Percentiles rank a stretch among this genome's conserved stretches.
These are phyloP conservation scores for Eucera pruinosa DNA, from an alignment of 2,888 invertebrate species.

Conservation along the genomic window DNA sequence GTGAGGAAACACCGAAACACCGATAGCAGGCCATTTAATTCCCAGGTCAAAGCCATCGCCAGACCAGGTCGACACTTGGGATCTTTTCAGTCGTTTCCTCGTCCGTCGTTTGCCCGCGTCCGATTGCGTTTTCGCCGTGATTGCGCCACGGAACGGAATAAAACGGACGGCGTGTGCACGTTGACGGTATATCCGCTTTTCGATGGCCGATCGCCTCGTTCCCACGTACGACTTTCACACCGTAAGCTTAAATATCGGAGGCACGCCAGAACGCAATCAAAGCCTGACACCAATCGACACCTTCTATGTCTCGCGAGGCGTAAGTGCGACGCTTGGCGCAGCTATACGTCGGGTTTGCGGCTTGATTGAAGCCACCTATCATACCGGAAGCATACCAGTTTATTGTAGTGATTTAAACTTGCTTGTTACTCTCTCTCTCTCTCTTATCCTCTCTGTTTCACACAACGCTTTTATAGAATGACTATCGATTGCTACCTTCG, in stretches of 20 bases:
- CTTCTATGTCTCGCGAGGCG: slow-evolving; percentile 1
- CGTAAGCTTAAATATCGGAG: slow-evolving; percentile 41
- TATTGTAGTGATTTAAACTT: slow-evolving; percentile 15
- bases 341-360: slow-evolving; percentile 30
- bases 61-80: slow-evolving; percentile 18
- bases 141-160: slow-evolving; percentile 28
- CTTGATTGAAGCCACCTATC: slow-evolving; percentile 36
- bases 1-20: slow-evolving; percentile 18
- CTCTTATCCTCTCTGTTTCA: background rate
- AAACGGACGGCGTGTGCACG: slow-evolving; percentile 16
- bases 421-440: background rate
- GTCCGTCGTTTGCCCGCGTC: background rate
- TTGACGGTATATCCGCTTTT: slow-evolving; percentile 13
- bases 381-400: slow-evolving; percentile 4
- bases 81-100: slow-evolving; percentile 34
- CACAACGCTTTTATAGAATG: background rate
- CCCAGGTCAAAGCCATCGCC: slow-evolving; percentile 17
- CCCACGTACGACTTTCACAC: slow-evolving; percentile 41
- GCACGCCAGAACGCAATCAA: slow-evolving; percentile 34
- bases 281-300: slow-evolving; percentile 23
- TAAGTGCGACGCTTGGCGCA: slow-evolving; percentile 36
- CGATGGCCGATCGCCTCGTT: slow-evolving; percentile 16
- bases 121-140: slow-evolving; percentile 26
- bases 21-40: slow-evolving; percentile 37
- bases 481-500: background rate